Evolutionary conservation across 2,113 vertebrate species (phyloP).

Genomic region (Penelope pileata): DNA sequence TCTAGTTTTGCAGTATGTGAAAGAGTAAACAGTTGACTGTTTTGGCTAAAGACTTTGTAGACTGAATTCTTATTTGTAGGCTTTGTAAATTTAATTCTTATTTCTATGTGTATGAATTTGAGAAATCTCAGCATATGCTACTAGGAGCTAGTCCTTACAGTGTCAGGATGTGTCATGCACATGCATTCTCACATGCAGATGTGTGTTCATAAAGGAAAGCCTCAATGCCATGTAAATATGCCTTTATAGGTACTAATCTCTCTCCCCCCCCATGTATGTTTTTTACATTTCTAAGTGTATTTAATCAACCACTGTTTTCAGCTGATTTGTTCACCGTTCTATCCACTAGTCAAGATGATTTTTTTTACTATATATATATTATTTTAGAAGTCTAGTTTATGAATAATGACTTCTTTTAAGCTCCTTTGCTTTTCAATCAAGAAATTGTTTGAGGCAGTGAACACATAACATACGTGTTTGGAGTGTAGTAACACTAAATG

Average conservation of each 20-base stretch:
- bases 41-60: background rate
- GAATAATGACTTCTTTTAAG: background rate
- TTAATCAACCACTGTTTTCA: background rate
- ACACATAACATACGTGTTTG: accelerated
- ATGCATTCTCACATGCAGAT: background rate
- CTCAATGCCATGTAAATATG: background rate
- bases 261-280: accelerated
- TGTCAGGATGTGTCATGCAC: background rate
- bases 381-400: background rate
- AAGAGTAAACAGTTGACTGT: background rate
- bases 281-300: background rate
- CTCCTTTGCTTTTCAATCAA: background rate
- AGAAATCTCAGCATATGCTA: background rate
- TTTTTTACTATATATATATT: background rate
- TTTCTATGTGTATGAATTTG: background rate
- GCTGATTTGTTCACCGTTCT: background rate
- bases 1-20: background rate
- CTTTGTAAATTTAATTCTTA: background rate
- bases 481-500: background rate
- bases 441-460: background rate
- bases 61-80: background rate
- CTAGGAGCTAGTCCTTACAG: background rate
- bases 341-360: background rate
- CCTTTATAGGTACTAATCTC: background rate
- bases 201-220: background rate